phyloP scores from a whole-genome alignment of 1,140 invertebrate species.

The Varroa destructor region DNA sequence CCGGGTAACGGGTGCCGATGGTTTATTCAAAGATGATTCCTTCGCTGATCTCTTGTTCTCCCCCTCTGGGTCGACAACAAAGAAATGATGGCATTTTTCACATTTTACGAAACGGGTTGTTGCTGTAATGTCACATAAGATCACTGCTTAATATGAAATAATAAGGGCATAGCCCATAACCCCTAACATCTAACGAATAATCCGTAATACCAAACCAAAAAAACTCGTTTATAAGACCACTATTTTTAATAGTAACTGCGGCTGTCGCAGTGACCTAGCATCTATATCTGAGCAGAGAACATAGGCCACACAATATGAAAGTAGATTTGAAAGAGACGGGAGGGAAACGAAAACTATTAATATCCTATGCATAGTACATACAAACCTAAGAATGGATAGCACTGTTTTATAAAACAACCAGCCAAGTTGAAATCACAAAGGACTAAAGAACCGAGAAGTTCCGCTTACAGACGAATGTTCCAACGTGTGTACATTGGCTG shows the following conservation, averaged over 20 bases:
- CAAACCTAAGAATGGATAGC: too few relatives aligned
- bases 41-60: constrained; percentile 65
- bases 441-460: constrained; percentile 5
- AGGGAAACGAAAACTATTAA: too few relatives aligned
- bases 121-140: constrained; percentile 42
- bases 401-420: too few relatives aligned
- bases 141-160: constrained; percentile 23
- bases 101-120: constrained; percentile 91
- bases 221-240: too few relatives aligned
- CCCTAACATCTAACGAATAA: too few relatives aligned
- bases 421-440: too few relatives aligned
- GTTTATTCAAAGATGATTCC: constrained; percentile 51
- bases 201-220: too few relatives aligned
- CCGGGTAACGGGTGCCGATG: constrained; percentile 50
- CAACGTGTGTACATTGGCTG: constrained; percentile 85
- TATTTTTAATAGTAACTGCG: too few relatives aligned
- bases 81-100: constrained; percentile 94
- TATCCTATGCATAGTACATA: too few relatives aligned
- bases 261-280: constrained; percentile 37
- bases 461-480: constrained; percentile 79
- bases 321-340: neutral
- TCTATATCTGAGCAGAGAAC: constrained; percentile 26
- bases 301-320: constrained; percentile 13
- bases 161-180: constrained; percentile 33
- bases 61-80: constrained; percentile 83